Base-by-base conservation (phyloP, 2,113 vertebrate species). In the Panthera leo region DNA sequence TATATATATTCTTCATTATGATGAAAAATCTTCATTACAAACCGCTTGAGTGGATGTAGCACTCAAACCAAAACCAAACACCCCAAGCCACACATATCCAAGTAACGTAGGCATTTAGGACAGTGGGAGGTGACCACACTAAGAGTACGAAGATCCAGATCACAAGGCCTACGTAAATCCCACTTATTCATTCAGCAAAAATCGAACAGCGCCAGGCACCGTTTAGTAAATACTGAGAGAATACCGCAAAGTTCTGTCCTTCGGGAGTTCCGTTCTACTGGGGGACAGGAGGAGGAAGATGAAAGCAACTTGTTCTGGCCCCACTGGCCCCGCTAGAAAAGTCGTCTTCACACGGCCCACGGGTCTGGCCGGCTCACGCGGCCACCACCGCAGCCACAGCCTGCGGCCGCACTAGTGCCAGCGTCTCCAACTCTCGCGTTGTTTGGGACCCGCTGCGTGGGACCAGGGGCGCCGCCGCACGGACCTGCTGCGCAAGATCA, bases 361-460 rank as follows among this genome's bases (percentile, higher is more conserved):
- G 9, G 0, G 13, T 51, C 78, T 10, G 27, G 21, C 27, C 67
- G 29, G 21, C 79, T 34, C 18, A 3, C 14, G 1, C 8, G 11
- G 23, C 23, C 71, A 4, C 0, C 13, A 4, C 0, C 13, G 1
- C 7, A 68, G 71, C 61, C 48, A 4, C 21, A 9, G 34, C 7
- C 34, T 63, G 31, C 0, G 0, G 25, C 12, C 16, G 14, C 34
- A 34, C 18, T 12, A 13, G 18, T 1, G 1, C 51, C 34, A 0
- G 27, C 36, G 42, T 36, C 48, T 7, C 5, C 25, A 1, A 75
- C 36, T 65, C 8, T 27, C 23, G n/a, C 36, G 85, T 34, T 39
- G 53, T 73, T 73, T 92, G 79, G 42, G 13, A n/a, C 23, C n/a
- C 39, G 3, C 13, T 5, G 45, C 55, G 3, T 9, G 0, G 3